Conservation (phyloP, 2,113 vertebrate genomes). For the Raja brachyura region DNA sequence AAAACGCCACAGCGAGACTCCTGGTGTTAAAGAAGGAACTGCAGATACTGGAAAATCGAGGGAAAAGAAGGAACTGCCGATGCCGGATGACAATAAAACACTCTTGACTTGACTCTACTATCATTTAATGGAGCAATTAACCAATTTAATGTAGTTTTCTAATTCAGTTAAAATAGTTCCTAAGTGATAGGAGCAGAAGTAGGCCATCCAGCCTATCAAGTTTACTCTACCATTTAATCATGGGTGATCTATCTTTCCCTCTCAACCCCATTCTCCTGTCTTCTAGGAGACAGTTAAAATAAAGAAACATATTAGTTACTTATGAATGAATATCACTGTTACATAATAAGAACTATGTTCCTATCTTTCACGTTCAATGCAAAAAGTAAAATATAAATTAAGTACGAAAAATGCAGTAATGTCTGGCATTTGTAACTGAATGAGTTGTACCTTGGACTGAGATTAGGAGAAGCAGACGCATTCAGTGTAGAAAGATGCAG, state of each 20-base stretch:
- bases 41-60: too few relatives aligned
- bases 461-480: constrained; percentile 55
- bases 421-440: background rate
- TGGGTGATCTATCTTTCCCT: too few relatives aligned
- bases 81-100: too few relatives aligned
- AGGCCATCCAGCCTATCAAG: too few relatives aligned
- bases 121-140: background rate
- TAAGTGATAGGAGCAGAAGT: too few relatives aligned
- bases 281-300: background rate
- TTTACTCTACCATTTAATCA: too few relatives aligned
- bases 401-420: background rate
- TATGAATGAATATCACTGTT: background rate
- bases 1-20: too few relatives aligned
- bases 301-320: background rate
- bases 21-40: too few relatives aligned
- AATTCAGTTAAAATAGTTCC: background rate
- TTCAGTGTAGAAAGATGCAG: constrained; percentile 56
- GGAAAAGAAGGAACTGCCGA: too few relatives aligned
- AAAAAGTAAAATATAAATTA: constrained; percentile 3
- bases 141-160: background rate
- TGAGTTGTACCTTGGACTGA: constrained; percentile 62
- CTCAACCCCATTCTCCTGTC: too few relatives aligned
- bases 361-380: background rate
- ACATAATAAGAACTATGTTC: background rate
- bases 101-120: too few relatives aligned